Evolutionary conservation across 2,797 vertebrate species (phyloP), one percentile per base, ranked within the genome.

Genomic region (Hippoglossus hippoglossus): DNA sequence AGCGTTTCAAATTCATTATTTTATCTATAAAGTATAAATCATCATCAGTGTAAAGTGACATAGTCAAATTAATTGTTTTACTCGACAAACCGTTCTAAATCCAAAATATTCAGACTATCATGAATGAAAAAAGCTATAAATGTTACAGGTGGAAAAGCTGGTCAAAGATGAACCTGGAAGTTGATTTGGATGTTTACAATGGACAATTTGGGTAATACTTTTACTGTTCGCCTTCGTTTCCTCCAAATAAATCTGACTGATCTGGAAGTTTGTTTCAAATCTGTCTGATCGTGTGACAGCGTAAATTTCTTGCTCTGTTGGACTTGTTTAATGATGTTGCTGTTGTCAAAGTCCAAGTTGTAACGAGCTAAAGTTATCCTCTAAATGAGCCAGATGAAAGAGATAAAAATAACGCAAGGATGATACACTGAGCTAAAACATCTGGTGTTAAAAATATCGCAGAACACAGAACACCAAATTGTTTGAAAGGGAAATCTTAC

Each of bases 391-490:
- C 49, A 47, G 44, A 77, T 53, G n/a, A 62, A 34, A 24, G 44
- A 63, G 31, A 28, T 6, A 63, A 49, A 50, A 6, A 69, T 36
- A 75, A 75, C 66, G 24, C 11, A 55, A 26, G 39, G 41, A 62
- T 24, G 10, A 71, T 68, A 73, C 64, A 41, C 12, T 28, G 49
- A 63, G 56, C 56, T 39, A 24, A 52, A 61, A 66, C 55, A 50
- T 72, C 52, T 67, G 59, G 51, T n/a, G 24, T 56, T 67, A 75
- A 65, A 75, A 81, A 70, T 56, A 64, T 25, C 68, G 21, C 13
- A 46, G 44, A 19, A 46, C 15, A 7, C 15, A 46, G 16, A 41
- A 41, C 11, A 41, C 11, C 11, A 67, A 25, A 26, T 63, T 34
- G 60, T 9, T 0, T 52, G 9, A 13, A 25, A 34, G 28, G 51